Percentiles rank a stretch among this genome's conserved stretches.
Conservation (phyloP, 2,113 vertebrate species). For the Ondatra zibethicus region DNA sequence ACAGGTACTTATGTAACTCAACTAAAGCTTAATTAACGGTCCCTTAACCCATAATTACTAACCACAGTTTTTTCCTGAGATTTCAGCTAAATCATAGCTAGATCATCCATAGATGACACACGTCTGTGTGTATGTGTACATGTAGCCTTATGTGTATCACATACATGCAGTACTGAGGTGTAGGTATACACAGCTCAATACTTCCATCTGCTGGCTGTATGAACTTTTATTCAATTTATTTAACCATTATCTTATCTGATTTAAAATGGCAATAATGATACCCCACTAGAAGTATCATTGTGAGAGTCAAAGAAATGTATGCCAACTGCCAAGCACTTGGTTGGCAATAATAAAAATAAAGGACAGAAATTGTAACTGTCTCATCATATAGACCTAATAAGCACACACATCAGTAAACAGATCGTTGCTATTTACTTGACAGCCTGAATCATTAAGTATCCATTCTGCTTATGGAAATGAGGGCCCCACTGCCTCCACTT, state of each 20-base stretch:
- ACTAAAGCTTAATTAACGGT: neutral
- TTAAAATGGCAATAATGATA: neutral
- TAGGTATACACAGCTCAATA: constrained; percentile 54
- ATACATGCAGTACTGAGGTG: fast-evolving
- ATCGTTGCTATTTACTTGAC: neutral
- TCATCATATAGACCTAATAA: neutral
- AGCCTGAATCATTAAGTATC: neutral
- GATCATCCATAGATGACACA: too few species aligned
- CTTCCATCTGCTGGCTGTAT: constrained; percentile 71
- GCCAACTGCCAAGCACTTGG: neutral
- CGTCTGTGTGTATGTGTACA: neutral
- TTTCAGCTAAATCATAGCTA: neutral
- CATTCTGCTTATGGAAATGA: neutral
- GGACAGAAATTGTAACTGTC: neutral
- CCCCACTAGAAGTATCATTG: fast-evolving
- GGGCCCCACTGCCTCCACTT: neutral
- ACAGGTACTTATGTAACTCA: neutral
- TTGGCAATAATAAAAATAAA: neutral
- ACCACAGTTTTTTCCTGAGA: neutral
- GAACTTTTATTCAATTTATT: neutral
- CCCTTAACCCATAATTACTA: neutral
- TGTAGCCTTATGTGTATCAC: neutral
- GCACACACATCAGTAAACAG: neutral
- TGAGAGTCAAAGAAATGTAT: neutral
- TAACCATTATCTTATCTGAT: neutral